Evolutionary conservation across 2,888 invertebrate genomes (phyloP), one percentile per base, ranked within the genome.

Genomic region (Margaritifera margaritifera): DNA sequence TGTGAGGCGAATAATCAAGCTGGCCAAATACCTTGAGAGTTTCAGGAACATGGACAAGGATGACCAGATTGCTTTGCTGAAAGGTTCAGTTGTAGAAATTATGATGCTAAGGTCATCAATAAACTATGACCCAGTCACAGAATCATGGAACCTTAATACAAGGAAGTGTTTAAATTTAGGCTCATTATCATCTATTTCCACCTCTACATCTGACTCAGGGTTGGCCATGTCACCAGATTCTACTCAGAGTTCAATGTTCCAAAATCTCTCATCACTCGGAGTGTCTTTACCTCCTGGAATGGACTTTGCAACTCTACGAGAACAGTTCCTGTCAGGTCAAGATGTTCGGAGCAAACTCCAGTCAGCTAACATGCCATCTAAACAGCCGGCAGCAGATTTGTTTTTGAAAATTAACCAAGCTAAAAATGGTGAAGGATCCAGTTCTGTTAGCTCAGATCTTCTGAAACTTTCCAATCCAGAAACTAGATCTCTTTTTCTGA

Each of bases 1-100:
- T 69, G 85, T 87, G 18, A 72, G 85, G 11, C 90, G 94, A 63
- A 92, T 93, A 1, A 94, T 94, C 18, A 94, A 94, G 87, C 93
- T 94, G 73, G 94, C 94, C 8, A 94, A 94, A 84, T 93, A 93
- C 81, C 90, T 94, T 62, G 91, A 84, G 84, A 94, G 95, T 1
- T 98, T 98, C 90, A 95, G 95, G 89, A 95, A 94, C 86, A 94
- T 98, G 93, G 95, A 96, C 86, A 96, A 97, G 85, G 96, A 96
- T 82, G 98, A 98, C 90, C 97, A 98, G 91, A 93, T 96, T 66
- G 93, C 94, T 15, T 90, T 96, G 25, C 89, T 85, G 66, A 82
- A 85, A 73, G 84, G 87, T 11, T 82, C 86, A 18, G 87, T 88
- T 20, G 84, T 87, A 11, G 88, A 87, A 70, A 85, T 87, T 57